These are phyloP conservation scores for Hippocampus guttulatus DNA, from an alignment of 2,113 vertebrate genomes.

Conservation along the genomic window DNA sequence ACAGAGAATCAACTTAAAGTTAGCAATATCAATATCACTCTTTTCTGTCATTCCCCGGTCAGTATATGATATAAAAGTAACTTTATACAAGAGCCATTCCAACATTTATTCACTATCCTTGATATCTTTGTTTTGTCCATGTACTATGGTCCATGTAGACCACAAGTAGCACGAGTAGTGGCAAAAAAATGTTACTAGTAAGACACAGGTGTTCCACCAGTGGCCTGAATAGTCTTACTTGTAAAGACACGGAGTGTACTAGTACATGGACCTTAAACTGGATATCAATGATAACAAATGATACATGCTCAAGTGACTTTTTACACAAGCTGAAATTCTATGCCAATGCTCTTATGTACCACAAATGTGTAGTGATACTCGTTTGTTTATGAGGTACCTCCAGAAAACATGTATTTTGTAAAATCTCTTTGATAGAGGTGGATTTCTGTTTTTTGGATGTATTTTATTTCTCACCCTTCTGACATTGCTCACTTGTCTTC, in stretches of 20 bases:
- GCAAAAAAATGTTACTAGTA: not conserved
- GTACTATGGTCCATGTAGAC: not conserved
- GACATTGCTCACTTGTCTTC: not conserved
- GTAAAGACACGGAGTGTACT: not conserved
- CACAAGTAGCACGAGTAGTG: not conserved
- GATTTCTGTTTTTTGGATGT: not conserved
- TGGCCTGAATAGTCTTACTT: not conserved
- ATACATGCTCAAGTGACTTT: not conserved
- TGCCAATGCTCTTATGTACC: constrained; percentile 67
- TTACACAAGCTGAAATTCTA: constrained; percentile 59
- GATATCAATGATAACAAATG: not conserved
- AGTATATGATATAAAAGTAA: constrained; percentile 46
- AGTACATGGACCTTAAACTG: not conserved
- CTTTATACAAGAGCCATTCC: constrained; percentile 41
- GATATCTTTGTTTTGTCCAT: not conserved
- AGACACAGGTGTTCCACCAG: not conserved
- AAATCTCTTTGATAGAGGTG: not conserved
- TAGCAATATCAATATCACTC: constrained; percentile 58
- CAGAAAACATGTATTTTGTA: not conserved
- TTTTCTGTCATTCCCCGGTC: constrained; percentile 46
- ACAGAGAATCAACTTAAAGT: constrained; percentile 54
- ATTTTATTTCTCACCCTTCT: not conserved
- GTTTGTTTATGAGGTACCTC: not conserved
- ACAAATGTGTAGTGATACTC: constrained; percentile 64
- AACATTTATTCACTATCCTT: not conserved